These are phyloP conservation scores for Notarius quadriscutis DNA, from an alignment of 2,113 vertebrate species.

Conservation along the genomic window DNA sequence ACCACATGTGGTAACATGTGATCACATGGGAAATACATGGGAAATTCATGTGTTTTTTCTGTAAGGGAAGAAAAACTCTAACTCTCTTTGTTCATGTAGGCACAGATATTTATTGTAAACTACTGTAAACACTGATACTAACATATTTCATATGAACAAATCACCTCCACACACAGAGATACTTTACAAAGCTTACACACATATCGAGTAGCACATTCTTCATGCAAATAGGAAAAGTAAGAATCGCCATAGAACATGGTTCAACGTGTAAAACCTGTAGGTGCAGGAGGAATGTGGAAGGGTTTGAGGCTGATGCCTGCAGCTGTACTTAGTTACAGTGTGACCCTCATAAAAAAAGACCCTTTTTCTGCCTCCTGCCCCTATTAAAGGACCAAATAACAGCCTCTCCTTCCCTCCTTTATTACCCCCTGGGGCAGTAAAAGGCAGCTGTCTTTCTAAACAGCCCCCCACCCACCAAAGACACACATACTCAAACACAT, in stretches of 20 bases:
- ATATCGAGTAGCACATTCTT: neutral
- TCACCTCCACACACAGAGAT: neutral
- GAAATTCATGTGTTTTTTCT: too few species aligned
- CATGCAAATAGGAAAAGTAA: neutral
- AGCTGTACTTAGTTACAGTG: slow-evolving; percentile 77
- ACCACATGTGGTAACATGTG: too few species aligned
- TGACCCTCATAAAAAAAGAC: slow-evolving; percentile 76
- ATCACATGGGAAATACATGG: too few species aligned
- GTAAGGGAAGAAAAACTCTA: neutral
- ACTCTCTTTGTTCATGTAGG: neutral
- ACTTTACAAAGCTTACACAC: neutral
- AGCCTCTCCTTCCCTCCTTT: slow-evolving; percentile 68
- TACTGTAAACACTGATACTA: neutral
- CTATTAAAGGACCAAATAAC: slow-evolving; percentile 79
- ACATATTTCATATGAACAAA: neutral
- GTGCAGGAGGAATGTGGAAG: slow-evolving; percentile 57
- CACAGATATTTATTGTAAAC: neutral
- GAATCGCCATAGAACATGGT: slow-evolving; percentile 27
- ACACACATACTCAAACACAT: slow-evolving; percentile 51
- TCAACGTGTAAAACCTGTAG: neutral
- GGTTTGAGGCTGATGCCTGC: slow-evolving; percentile 63
- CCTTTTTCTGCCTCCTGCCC: slow-evolving; percentile 58
- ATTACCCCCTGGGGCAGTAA: slow-evolving; percentile 78
- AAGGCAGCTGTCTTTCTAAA: slow-evolving; percentile 75
- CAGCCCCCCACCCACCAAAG: slow-evolving; percentile 60